Conservation (phyloP, 2,797 vertebrate genomes). For the Garrulus glandarius region DNA sequence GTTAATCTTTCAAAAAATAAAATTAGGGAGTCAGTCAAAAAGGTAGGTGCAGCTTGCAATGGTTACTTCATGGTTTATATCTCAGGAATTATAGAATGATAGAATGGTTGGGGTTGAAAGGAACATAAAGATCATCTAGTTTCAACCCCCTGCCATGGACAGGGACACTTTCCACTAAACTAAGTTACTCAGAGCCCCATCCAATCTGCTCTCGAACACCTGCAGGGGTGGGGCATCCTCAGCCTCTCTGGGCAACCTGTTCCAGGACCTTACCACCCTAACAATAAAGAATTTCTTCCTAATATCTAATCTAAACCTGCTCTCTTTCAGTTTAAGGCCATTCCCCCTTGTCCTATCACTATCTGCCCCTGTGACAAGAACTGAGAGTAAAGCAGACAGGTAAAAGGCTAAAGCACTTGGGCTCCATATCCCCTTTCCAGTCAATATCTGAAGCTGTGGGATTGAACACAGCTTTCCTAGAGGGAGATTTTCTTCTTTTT, state of each 20-base stretch:
- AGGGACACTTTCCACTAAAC: not conserved
- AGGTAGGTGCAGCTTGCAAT: not conserved
- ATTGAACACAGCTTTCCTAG: not conserved
- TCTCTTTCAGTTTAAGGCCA: not conserved
- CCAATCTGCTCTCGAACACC: not conserved
- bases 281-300: not conserved
- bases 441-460: not conserved
- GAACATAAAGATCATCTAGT: not conserved
- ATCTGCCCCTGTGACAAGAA: not conserved
- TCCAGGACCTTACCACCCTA: not conserved
- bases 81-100: not conserved
- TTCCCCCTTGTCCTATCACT: not conserved
- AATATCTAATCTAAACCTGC: not conserved
- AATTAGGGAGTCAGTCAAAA: not conserved
- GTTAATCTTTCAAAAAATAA: not conserved
- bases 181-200: not conserved
- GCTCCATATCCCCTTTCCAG: not conserved
- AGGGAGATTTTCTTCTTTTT: not conserved
- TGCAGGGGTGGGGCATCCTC: not conserved
- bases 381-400: not conserved
- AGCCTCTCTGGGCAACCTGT: not conserved
- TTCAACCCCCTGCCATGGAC: not conserved
- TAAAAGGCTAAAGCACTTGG: not conserved
- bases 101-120: not conserved
- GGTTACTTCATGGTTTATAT: not conserved